Evolutionary conservation across 2,888 invertebrate species (phyloP).

Genomic region (Hirtodrosophila trivittata): DNA sequence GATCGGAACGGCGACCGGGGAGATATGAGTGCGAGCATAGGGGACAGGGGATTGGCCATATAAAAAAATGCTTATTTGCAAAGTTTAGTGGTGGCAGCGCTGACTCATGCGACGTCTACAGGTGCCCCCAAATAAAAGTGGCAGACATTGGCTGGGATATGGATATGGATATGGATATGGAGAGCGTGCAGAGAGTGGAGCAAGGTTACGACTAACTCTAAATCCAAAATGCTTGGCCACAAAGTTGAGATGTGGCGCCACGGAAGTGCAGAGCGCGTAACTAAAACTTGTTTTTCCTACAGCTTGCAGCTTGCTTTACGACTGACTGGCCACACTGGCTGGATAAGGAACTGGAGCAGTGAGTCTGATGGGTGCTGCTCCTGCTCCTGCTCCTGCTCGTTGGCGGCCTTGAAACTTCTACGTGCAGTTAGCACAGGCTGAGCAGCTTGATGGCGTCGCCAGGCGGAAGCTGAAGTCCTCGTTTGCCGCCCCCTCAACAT

Average conservation of each 20-base stretch:
- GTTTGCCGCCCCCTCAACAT: constrained; percentile 3
- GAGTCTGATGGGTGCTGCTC: background rate
- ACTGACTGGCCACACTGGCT: constrained; percentile 3
- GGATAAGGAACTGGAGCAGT: background rate
- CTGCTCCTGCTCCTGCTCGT: constrained; percentile 3
- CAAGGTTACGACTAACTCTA: constrained; percentile 47
- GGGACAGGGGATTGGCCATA: constrained; percentile 54
- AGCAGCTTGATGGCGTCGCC: constrained; percentile 52
- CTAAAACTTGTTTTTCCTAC: constrained; percentile 73
- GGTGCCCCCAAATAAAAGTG: constrained; percentile 45
- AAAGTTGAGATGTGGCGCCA: constrained; percentile 61
- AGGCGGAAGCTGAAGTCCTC: constrained; percentile 53
- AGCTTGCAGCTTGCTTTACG: constrained; percentile 55
- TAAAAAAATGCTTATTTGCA: constrained; percentile 75
- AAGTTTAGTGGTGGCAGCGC: constrained; percentile 68
- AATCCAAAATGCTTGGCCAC: constrained; percentile 20
- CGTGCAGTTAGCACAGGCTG: constrained; percentile 32
- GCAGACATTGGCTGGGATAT: too few species aligned
- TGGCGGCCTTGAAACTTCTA: constrained; percentile 68
- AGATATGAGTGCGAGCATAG: constrained; percentile 1
- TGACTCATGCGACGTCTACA: constrained; percentile 68
- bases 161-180: too few species aligned
- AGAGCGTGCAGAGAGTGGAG: constrained; percentile 24
- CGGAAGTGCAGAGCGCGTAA: constrained; percentile 71
- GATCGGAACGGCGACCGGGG: constrained; percentile 32